phyloP scores from a whole-genome alignment of 2,113 vertebrate species.

The Tachycineta bicolor region DNA sequence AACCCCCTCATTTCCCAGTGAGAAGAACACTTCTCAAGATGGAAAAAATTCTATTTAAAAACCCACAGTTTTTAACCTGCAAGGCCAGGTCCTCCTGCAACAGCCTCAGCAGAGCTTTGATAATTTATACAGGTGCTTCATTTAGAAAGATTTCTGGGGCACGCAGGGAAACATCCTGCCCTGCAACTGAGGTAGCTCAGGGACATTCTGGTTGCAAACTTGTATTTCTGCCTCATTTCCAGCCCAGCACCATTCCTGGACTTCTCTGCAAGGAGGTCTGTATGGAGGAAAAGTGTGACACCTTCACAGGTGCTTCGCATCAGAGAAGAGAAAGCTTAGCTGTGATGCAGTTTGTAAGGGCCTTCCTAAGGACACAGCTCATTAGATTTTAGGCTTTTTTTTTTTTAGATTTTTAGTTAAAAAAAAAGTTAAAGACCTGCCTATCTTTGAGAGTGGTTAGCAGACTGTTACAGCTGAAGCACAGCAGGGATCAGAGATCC shows the following conservation, averaged over 20 bases:
- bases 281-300: fast-evolving
- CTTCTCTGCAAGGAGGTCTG: background rate
- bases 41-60: background rate
- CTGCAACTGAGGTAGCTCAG: background rate
- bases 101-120: background rate
- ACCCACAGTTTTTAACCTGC: fast-evolving
- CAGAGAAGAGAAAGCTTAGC: background rate
- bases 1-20: background rate
- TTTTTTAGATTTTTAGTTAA: background rate
- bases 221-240: background rate
- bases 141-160: background rate
- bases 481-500: background rate
- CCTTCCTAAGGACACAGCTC: background rate
- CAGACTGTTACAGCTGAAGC: background rate
- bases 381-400: background rate
- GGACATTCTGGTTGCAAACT: background rate
- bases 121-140: background rate
- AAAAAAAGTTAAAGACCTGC: background rate
- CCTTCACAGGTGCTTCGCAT: fast-evolving
- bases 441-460: background rate
- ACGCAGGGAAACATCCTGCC: background rate
- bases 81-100: background rate
- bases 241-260: background rate
- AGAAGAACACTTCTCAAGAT: background rate
- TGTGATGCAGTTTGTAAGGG: background rate